These are phyloP conservation scores for Mungos mungo DNA, from an alignment of 2,113 vertebrate genomes.

Conservation along the genomic window DNA sequence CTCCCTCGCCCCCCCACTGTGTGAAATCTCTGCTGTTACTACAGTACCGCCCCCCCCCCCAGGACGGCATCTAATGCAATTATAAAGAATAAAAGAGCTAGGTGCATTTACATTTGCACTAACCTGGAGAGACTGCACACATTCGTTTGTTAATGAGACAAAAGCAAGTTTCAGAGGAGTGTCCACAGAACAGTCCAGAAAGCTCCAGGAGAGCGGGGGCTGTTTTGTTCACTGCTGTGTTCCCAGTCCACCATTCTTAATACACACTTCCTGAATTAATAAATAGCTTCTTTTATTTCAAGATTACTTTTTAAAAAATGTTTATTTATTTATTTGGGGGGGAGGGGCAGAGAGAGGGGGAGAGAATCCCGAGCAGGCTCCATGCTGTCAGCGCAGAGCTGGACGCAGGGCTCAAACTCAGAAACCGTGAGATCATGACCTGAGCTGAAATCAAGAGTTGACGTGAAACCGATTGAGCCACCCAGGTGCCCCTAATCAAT, in stretches of 20 bases:
- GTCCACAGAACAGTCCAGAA: neutral
- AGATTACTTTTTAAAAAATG: no score
- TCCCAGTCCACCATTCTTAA: neutral
- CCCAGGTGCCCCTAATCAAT: no score
- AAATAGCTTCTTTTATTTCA: neutral
- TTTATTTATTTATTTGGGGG: no score
- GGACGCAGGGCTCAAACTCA: no score
- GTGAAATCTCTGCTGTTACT: neutral
- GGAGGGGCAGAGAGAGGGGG: no score
- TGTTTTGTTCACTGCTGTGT: no score
- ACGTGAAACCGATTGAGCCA: no score
- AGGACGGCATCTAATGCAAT: neutral
- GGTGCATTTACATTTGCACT: neutral
- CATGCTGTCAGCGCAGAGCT: no score
- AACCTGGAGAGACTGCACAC: neutral
- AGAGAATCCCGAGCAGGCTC: no score
- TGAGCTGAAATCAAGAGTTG: no score
- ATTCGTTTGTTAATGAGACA: neutral
- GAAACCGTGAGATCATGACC: no score
- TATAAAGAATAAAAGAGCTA: neutral
- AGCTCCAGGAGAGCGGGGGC: neutral
- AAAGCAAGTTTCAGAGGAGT: neutral
- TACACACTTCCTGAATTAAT: neutral
- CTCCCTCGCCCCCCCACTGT: neutral
- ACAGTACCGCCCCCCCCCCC: fast-evolving